A percentile compares a stretch with the other conserved stretches of the same genome.
These are phyloP conservation scores for Andrena cerasifolii DNA, from an alignment of 1,140 invertebrate species.

Conservation along the genomic window DNA sequence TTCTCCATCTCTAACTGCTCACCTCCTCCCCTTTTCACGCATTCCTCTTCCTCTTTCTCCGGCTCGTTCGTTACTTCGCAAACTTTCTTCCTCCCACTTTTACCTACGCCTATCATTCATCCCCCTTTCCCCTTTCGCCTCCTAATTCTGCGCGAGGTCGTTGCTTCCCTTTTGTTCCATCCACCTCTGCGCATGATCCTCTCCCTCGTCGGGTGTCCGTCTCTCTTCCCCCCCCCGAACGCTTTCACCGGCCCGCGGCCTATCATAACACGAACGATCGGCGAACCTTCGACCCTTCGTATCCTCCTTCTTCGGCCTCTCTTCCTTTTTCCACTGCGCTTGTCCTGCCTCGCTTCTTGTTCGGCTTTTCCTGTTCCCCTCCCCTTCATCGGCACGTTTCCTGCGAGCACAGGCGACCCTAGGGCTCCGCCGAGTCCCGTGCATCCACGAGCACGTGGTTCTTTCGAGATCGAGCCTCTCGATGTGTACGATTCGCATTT, in stretches of 20 bases:
- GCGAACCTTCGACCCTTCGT: conserved; percentile 58
- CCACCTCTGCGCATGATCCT: conserved; percentile 36
- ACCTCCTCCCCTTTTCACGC: not conserved
- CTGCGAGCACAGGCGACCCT: not conserved
- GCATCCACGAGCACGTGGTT: conserved; percentile 2
- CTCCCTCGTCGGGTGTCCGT: not conserved
- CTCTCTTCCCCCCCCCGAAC: conserved; percentile 12
- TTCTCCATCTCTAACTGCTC: conserved; percentile 35
- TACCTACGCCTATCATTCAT: conserved; percentile 28
- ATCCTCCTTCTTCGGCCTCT: conserved; percentile 39
- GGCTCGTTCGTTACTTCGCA: not conserved
- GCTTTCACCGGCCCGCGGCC: conserved; percentile 66
- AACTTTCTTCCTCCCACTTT: not conserved
- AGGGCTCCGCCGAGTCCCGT: not conserved
- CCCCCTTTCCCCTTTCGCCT: conserved; percentile 14
- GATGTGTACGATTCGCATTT: no score
- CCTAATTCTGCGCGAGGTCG: conserved; percentile 10
- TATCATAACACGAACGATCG: conserved; percentile 69
- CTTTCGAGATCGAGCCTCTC: not conserved
- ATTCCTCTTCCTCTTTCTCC: conserved; percentile 17
- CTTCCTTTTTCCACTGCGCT: conserved; percentile 3
- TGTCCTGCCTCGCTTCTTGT: not conserved
- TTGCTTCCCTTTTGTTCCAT: conserved; percentile 41
- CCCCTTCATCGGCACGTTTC: conserved; percentile 14
- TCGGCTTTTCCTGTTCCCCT: conserved; percentile 7